Base-by-base conservation (phyloP, 2,113 vertebrate genomes). In the Zosterops lateralis region DNA sequence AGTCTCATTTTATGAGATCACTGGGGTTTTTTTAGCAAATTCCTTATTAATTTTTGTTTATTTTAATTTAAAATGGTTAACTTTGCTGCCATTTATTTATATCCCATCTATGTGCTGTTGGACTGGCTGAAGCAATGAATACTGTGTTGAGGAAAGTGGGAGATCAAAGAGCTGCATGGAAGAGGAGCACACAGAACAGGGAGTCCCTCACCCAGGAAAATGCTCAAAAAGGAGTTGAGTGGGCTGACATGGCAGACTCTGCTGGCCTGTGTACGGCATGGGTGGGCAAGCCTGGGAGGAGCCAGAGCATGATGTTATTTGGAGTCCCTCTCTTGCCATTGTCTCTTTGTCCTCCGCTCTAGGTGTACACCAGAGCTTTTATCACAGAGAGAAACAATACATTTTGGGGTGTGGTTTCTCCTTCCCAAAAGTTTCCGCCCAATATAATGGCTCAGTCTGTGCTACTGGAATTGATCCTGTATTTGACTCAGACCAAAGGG, bases 251-350 rank as follows among this genome's bases (percentile, higher is more conserved):
- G 15, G 20, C 8, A 77, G 22, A 25, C 11, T 22, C 15, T 0
- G 0, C 10, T 40, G 25, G 34, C 42, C 51, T 54, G 9, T 25
- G 16, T 14, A 8, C 0, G 1, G 7, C 14, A 22, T 7, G 5
- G 8, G 4, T 61, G 5, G 12, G 21, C 11, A 68, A 84, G 13
- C 36, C n/a, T 31, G 25, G 25, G 19, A 84, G 12, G 8, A 84
- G 12, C 7, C 25, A 8, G 51, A 29, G 28, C 7, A 60, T n/a
- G n/a, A 29, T 17, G 3, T 12, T 17, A 9, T 29, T 51, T 60
- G 32, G 45, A 8, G 9, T 60, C 1, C 3, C 10, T 7, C 19
- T 53, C 38, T 13, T 47, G 32, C 16, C 4, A 0, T 29, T 54
- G 8, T 40, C 9, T 73, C 20, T 70, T 22, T 83, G 21, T 50